phyloP scores from a whole-genome alignment of 2,888 invertebrate species.

The Euplagia quadripunctaria region DNA sequence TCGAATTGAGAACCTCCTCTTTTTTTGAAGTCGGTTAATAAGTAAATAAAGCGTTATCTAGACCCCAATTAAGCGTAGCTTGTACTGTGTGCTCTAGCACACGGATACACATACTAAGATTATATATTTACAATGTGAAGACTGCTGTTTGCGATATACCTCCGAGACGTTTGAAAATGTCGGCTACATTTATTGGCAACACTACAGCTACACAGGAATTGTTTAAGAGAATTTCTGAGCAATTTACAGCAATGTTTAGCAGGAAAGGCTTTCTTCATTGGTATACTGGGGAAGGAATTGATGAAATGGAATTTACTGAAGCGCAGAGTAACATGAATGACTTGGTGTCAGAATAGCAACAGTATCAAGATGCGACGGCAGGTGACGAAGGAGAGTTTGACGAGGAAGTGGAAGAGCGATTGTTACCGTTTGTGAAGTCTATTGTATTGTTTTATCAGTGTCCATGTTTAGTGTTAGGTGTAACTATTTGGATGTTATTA shows the following conservation, averaged over 20 bases:
- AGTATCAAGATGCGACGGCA: conserved; percentile 95
- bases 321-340: conserved; percentile 98
- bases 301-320: conserved; percentile 97
- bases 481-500: conserved; percentile 39
- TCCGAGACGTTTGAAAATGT: conserved; percentile 92
- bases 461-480: conserved; percentile 68
- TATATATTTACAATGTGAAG: conserved; percentile 93
- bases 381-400: conserved; percentile 91
- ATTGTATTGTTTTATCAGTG: conserved; percentile 57
- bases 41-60: no score
- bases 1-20: no score
- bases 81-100: no score
- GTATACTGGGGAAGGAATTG: conserved; percentile 99
- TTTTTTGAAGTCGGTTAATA: no score
- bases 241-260: conserved; percentile 96
- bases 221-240: conserved; percentile 94
- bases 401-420: conserved; percentile 83
- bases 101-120: no score
- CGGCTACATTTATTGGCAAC: conserved; percentile 95
- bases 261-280: conserved; percentile 98
- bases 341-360: conserved; percentile 95
- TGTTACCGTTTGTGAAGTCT: conserved; percentile 35
- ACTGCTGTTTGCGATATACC: conserved; percentile 94
- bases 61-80: no score
- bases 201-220: conserved; percentile 95